Base-by-base conservation (phyloP, 2,888 invertebrate genomes). In the Stenolophus ochropezus region DNA sequence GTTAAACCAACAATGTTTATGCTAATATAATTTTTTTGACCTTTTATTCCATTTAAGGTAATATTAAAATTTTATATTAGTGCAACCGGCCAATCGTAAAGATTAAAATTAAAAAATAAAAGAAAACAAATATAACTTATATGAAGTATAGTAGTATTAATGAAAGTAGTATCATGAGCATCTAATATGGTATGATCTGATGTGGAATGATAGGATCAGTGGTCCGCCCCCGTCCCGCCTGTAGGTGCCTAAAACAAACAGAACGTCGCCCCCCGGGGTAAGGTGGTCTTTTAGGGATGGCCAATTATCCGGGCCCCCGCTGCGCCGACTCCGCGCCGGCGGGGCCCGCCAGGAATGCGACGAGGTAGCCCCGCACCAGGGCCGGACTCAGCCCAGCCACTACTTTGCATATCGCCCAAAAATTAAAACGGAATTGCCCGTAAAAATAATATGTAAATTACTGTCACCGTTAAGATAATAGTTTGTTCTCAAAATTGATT, bases 251-350 rank as follows among this genome's bases (percentile, higher is more conserved):
- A 85, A 86, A 86, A 86, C 85, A 86, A 86, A 86, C 85, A 85
- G 84, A 85, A 85, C 85, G 85, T 85, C 85, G 85, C 85, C 86
- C 87, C 86, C 83, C 83, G 80, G 86, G 86, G 86, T 51, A 85
- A 86, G 86, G 86, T 86, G 86, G 85, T 85, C 85, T 86, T 86
- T 86, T 86, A 85, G 87, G 85, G 86, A 87, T 86, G 86, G 85
- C 87, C 87, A 87, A 87, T 87, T 87, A 87, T 86, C 86, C 85
- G 86, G 83, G 86, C 84, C 84, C 87, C 86, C 84, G 86, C 84
- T 84, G 87, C 83, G 86, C 84, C 71, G 87, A 86, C 85, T 86
- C 86, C 86, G 84, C 85, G 86, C 85, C 85, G 86, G 86, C 86
- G 89, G 86, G 88, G 86, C 80, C 80, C 73, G 80, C 73, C 80